Percentiles rank a stretch among this genome's conserved stretches.
Conservation (phyloP, 1,140 invertebrate genomes). For the Formica selysi region DNA sequence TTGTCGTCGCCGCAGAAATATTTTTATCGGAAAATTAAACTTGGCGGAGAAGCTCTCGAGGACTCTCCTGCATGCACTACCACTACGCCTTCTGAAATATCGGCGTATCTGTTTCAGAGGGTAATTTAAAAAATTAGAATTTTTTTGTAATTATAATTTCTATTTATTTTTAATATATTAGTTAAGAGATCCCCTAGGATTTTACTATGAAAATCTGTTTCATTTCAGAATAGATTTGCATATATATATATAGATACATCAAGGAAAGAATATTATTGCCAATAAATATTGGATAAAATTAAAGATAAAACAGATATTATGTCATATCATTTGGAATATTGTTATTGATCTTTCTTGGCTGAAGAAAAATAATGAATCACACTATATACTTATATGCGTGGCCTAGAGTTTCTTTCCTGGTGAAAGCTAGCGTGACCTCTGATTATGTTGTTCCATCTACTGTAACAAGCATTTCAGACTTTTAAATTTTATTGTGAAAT, state of each 20-base stretch:
- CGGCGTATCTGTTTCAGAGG: not conserved
- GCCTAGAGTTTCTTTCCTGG: conserved; percentile 84
- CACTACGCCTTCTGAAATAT: not conserved
- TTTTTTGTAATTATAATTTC: not conserved
- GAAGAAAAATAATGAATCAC: conserved; percentile 76
- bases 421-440: conserved; percentile 80
- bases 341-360: conserved; percentile 45
- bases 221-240: too few relatives aligned
- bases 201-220: too few relatives aligned
- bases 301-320: not conserved
- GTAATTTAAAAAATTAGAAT: not conserved
- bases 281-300: not conserved
- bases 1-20: conserved; percentile 41
- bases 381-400: conserved; percentile 80
- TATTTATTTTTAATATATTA: not conserved
- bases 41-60: not conserved
- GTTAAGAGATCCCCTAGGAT: too few relatives aligned
- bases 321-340: conserved; percentile 6
- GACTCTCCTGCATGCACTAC: not conserved
- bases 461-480: conserved; percentile 74
- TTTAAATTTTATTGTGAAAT: conserved; percentile 54
- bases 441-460: conserved; percentile 80
- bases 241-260: too few relatives aligned
- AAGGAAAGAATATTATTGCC: not conserved
- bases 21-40: conserved; percentile 54